Evolutionary conservation across 2,113 vertebrate species (phyloP).

Genomic region (Lutjanus erythropterus): DNA sequence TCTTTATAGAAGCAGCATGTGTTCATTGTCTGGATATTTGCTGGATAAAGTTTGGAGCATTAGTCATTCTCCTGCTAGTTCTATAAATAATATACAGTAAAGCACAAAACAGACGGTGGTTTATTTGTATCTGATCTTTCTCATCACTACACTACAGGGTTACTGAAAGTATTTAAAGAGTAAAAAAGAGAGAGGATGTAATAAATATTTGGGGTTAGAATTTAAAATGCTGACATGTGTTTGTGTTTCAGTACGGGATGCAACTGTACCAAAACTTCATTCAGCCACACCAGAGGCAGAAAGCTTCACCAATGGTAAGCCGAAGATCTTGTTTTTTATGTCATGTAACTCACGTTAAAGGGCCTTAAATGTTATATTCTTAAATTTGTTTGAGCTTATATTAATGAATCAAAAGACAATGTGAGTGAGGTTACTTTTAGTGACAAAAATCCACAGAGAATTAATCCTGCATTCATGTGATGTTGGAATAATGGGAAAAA

Average conservation of each 20-base stretch:
- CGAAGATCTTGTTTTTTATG: not conserved
- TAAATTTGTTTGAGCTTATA: not conserved
- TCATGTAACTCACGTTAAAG: not conserved
- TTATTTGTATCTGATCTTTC: conserved; percentile 13
- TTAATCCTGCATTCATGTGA: no score
- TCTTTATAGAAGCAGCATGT: conserved; percentile 65
- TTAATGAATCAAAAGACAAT: not conserved
- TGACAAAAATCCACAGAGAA: no score
- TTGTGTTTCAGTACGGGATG: conserved; percentile 91
- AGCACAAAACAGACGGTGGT: not conserved
- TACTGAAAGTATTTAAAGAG: conserved; percentile 2
- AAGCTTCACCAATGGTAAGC: conserved; percentile 92
- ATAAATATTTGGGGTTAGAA: conserved; percentile 18
- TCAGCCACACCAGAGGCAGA: conserved; percentile 93
- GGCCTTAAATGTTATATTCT: not conserved
- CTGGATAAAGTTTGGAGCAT: conserved; percentile 48
- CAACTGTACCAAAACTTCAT: conserved; percentile 97
- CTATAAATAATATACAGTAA: conserved; percentile 47
- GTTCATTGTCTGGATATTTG: conserved; percentile 68
- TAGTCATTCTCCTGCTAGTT: conserved; percentile 32
- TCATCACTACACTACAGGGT: not conserved
- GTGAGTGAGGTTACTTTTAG: not conserved
- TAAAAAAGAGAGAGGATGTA: not conserved
- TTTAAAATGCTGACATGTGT: conserved; percentile 9
- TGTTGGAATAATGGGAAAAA: no score